Evolutionary conservation across 1,140 invertebrate genomes (phyloP).

Genomic region (Anoplophora glabripennis): DNA sequence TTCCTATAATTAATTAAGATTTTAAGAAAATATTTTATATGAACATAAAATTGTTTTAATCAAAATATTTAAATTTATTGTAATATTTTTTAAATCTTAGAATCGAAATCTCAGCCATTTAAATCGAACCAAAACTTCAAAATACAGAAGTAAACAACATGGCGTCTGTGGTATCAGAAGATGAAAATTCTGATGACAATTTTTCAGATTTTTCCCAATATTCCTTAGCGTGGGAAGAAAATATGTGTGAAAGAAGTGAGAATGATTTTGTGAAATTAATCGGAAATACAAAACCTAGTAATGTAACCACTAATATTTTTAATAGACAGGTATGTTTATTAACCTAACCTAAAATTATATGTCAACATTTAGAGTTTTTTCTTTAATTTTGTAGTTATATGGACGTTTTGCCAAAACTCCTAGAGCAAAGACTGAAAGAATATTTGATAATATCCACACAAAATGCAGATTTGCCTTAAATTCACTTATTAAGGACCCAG

Average conservation of each 20-base stretch:
- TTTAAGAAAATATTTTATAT: no score
- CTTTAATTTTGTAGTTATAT: conserved; percentile 38
- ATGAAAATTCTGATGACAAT: conserved; percentile 35
- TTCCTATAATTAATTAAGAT: no score
- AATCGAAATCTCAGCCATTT: not conserved
- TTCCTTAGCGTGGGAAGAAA: conserved; percentile 25
- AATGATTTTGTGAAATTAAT: conserved; percentile 7
- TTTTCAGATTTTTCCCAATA: conserved; percentile 34
- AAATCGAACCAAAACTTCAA: not conserved
- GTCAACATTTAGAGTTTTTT: conserved; percentile 16
- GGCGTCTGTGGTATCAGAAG: conserved; percentile 35
- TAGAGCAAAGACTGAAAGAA: conserved; percentile 46
- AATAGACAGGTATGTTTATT: conserved; percentile 44
- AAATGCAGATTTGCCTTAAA: conserved; percentile 55
- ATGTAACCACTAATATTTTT: conserved; percentile 41
- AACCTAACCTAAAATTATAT: conserved; percentile 30
- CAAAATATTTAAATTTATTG: no score
- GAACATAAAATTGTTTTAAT: no score
- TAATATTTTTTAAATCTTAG: no score
- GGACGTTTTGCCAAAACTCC: conserved; percentile 42
- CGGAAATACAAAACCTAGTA: conserved; percentile 22
- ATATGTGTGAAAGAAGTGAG: conserved; percentile 8
- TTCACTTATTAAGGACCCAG: conserved; percentile 40
- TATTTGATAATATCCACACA: conserved; percentile 60
- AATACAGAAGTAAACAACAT: conserved; percentile 29